A percentile compares a stretch with the other conserved stretches of the same genome.
Evolutionary conservation across 30 jellyfish, hydroid and myxozoan genomes (phyloP).

Genomic region (Chrysaora quinquecirrha): DNA sequence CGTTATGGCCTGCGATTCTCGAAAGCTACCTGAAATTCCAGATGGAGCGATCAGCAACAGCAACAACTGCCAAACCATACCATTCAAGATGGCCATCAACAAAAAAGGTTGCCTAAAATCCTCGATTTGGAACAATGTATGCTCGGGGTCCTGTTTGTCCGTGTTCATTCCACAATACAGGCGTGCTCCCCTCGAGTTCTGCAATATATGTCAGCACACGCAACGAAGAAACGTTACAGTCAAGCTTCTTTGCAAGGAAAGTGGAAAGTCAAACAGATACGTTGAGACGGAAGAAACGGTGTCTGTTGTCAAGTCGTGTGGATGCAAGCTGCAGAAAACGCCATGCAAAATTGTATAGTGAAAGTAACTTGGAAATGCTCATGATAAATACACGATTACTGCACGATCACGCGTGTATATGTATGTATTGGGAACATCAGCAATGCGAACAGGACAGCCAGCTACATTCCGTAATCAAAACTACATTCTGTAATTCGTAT

Average conservation of each 20-base stretch:
- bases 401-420: neutral
- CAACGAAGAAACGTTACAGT: constrained; percentile 1
- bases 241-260: constrained; percentile 10
- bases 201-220: constrained; percentile 52
- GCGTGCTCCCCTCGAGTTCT: constrained; percentile 10
- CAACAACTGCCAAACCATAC: constrained; percentile 19
- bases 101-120: constrained; percentile 41
- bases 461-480: no score
- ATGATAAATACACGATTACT: neutral
- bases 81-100: constrained; percentile 28
- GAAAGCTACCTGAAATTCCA: neutral
- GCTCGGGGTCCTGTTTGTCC: constrained; percentile 53
- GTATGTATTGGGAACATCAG: no score
- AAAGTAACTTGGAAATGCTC: neutral
- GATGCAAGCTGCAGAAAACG: constrained; percentile 25
- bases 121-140: constrained; percentile 12
- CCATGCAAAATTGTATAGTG: constrained; percentile 25
- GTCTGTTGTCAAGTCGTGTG: constrained; percentile 42
- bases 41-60: neutral
- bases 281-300: constrained; percentile 6
- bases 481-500: no score
- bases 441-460: no score
- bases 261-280: neutral
- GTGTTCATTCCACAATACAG: constrained; percentile 42
- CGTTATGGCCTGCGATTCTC: no score